A percentile compares a stretch with the other conserved stretches of the same genome.
These are phyloP conservation scores for Onthophagus taurus DNA, from an alignment of 1,140 invertebrate genomes.

Conservation along the genomic window DNA sequence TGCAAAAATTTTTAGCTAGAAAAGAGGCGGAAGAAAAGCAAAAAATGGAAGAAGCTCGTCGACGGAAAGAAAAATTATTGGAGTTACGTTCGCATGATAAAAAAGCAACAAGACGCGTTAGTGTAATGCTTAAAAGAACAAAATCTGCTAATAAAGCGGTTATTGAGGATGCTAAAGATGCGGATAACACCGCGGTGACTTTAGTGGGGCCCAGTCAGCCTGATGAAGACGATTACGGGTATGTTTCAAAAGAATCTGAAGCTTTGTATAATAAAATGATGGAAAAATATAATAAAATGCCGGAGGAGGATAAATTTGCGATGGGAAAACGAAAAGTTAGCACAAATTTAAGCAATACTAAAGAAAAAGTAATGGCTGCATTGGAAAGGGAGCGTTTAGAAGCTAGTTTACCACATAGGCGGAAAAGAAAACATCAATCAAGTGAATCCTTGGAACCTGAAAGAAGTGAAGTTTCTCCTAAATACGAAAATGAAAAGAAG, in stretches of 20 bases:
- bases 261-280: slow-evolving; percentile 75
- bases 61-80: slow-evolving; percentile 54
- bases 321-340: slow-evolving; percentile 34
- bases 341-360: slow-evolving; percentile 52
- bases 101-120: slow-evolving; percentile 47
- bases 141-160: slow-evolving; percentile 84
- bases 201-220: slow-evolving; percentile 62
- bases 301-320: slow-evolving; percentile 53
- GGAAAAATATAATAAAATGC: slow-evolving; percentile 66
- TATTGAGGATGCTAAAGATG: slow-evolving; percentile 69
- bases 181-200: slow-evolving; percentile 64
- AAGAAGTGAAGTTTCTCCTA: slow-evolving; percentile 29
- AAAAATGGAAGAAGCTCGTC: slow-evolving; percentile 53
- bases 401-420: slow-evolving; percentile 53
- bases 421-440: slow-evolving; percentile 48
- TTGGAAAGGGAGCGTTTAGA: slow-evolving; percentile 62
- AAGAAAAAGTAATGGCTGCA: slow-evolving; percentile 66
- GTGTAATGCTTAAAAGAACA: slow-evolving; percentile 63
- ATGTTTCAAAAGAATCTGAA: slow-evolving; percentile 71
- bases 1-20: slow-evolving; percentile 71
- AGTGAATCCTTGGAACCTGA: slow-evolving; percentile 24
- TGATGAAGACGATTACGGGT: slow-evolving; percentile 85
- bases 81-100: slow-evolving; percentile 54
- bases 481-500: slow-evolving; percentile 40
- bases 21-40: slow-evolving; percentile 68